These are phyloP conservation scores for Porites lutea DNA, from an alignment of 64 coral and sea anemone genomes.

Conservation along the genomic window DNA sequence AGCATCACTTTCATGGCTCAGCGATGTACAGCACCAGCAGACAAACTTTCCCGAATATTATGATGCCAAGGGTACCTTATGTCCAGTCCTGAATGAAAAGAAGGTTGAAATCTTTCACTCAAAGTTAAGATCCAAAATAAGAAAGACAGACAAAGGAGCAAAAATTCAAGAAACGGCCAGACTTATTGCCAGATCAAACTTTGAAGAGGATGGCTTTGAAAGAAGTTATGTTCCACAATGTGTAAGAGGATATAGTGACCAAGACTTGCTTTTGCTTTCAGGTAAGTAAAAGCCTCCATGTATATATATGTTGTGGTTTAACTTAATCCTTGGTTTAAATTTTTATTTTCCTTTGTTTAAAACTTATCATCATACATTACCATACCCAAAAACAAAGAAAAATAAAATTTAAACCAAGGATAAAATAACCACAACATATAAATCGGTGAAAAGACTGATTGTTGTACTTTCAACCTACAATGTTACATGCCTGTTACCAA, in stretches of 20 bases:
- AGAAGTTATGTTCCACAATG: constrained; percentile 55
- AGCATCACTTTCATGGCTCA: constrained; percentile 69
- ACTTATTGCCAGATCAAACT: constrained; percentile 53
- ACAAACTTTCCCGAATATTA: constrained; percentile 50
- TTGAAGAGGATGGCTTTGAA: constrained; percentile 60
- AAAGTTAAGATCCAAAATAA: constrained; percentile 48
- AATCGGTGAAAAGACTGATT: too few relatives aligned
- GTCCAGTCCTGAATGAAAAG: constrained; percentile 67
- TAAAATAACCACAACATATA: too few relatives aligned
- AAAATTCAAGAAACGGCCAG: constrained; percentile 62
- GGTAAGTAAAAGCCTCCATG: constrained; percentile 20
- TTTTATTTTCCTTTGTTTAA: too few relatives aligned
- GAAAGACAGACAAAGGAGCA: constrained; percentile 47
- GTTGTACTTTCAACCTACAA: too few relatives aligned
- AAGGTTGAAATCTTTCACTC: constrained; percentile 81
- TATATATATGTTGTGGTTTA: too few relatives aligned
- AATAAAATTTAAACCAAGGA: too few relatives aligned
- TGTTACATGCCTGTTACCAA: too few relatives aligned
- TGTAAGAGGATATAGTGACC: constrained; percentile 76
- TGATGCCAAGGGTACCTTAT: constrained; percentile 50
- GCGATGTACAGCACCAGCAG: constrained; percentile 51
- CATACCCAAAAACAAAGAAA: too few relatives aligned
- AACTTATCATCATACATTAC: too few relatives aligned
- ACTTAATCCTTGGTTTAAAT: too few relatives aligned
- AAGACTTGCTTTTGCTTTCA: constrained; percentile 75